phyloP scores from a whole-genome alignment of 53 echinoderm and acorn worm species.

The Paracentrotus lividus region DNA sequence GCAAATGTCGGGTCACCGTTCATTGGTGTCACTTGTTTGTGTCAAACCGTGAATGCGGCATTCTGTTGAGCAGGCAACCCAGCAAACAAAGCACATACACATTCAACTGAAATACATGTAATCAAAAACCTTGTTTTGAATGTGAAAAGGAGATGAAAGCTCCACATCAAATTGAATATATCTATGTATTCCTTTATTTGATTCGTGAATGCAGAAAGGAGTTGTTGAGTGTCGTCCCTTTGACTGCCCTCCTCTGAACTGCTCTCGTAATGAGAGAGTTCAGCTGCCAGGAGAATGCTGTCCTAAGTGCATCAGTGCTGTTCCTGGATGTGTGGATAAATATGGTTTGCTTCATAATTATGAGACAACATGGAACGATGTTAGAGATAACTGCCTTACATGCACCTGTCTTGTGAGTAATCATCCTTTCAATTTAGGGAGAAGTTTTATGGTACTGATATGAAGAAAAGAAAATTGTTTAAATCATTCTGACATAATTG shows the following conservation, averaged over 20 bases:
- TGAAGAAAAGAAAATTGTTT: too few species aligned
- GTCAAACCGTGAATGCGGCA: too few species aligned
- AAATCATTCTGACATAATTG: too few species aligned
- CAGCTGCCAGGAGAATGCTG: constrained; percentile 90
- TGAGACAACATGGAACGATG: constrained; percentile 76
- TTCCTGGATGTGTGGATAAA: constrained; percentile 88
- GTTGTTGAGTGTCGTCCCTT: constrained; percentile 82
- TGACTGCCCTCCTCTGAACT: constrained; percentile 82
- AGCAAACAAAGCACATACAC: too few species aligned
- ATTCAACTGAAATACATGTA: too few species aligned
- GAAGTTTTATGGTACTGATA: neutral
- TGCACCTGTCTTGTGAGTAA: constrained; percentile 87
- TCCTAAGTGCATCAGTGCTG: constrained; percentile 78
- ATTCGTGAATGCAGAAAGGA: constrained; percentile 74
- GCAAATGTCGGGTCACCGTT: too few species aligned
- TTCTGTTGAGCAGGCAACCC: too few species aligned
- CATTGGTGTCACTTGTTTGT: too few species aligned
- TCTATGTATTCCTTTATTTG: neutral
- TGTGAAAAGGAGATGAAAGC: too few species aligned
- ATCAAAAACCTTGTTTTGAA: too few species aligned
- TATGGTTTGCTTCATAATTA: constrained; percentile 79
- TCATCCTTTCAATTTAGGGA: neutral
- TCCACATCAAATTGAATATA: too few species aligned
- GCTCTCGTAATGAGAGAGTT: constrained; percentile 77
- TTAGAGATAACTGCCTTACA: constrained; percentile 77